A percentile compares a stretch with the other conserved stretches of the same genome.
Evolutionary conservation across 2,113 vertebrate species (phyloP).

Genomic region (Dolichallabes microphthalmus): DNA sequence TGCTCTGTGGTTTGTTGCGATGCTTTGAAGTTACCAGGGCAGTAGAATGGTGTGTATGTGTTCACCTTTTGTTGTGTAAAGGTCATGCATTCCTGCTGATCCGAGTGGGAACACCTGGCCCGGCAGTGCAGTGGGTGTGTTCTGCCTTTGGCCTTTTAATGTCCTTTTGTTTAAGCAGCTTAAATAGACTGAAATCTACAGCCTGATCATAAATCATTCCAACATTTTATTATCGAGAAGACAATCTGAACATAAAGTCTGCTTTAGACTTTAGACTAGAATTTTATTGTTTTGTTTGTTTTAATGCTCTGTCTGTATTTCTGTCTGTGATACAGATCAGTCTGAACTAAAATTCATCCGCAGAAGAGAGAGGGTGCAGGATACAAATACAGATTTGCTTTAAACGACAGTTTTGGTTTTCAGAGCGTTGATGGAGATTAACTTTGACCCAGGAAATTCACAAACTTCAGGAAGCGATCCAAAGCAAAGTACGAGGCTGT

Average conservation of each 20-base stretch:
- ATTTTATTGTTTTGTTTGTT: neutral
- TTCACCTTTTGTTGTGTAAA: constrained; percentile 65
- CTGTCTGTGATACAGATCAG: neutral
- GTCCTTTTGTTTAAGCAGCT: constrained; percentile 27
- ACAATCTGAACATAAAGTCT: neutral
- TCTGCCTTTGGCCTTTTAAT: constrained; percentile 16
- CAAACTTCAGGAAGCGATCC: neutral
- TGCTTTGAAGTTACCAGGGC: constrained; percentile 32
- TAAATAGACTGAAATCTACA: constrained; percentile 7
- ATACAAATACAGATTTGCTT: neutral
- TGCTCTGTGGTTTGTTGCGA: constrained; percentile 29
- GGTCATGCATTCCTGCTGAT: constrained; percentile 49
- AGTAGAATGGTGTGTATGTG: constrained; percentile 24
- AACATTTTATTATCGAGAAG: neutral
- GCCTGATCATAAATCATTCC: neutral
- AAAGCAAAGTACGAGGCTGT: neutral
- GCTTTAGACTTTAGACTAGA: neutral
- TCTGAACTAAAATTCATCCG: neutral
- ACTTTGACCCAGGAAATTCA: neutral
- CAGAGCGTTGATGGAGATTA: no score
- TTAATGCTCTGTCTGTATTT: neutral
- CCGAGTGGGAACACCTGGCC: constrained; percentile 64
- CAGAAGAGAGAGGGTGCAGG: neutral
- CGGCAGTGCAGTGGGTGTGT: constrained; percentile 28
- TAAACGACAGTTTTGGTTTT: neutral